Percentiles rank a stretch among this genome's conserved stretches.
Conservation (phyloP, 2,797 vertebrate genomes). For the Micromesistius poutassou region DNA sequence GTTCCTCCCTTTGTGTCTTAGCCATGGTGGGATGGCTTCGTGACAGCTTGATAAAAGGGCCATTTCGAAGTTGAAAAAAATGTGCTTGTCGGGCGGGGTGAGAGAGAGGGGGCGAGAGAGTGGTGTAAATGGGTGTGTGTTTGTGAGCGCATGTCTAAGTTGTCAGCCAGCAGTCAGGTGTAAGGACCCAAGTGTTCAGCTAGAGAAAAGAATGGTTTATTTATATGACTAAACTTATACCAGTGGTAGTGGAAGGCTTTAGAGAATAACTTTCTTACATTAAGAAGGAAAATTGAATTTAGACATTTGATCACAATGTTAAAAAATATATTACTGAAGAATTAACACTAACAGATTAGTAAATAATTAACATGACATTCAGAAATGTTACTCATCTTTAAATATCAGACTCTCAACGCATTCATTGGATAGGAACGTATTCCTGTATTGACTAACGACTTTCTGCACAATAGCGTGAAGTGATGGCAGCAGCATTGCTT, state of each 20-base stretch:
- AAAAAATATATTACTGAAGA: background rate
- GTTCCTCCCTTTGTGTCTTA: constrained; percentile 44
- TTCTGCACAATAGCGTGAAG: background rate
- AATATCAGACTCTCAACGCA: background rate
- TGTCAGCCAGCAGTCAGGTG: background rate
- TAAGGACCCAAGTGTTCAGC: background rate
- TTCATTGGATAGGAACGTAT: too few relatives aligned
- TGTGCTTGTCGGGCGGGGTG: constrained; percentile 44
- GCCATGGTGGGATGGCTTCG: constrained; percentile 49
- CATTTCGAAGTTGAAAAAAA: constrained; percentile 55
- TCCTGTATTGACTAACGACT: background rate
- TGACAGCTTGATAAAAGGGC: constrained; percentile 58
- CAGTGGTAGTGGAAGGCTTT: background rate
- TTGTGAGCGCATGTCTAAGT: constrained; percentile 28
- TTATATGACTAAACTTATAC: background rate
- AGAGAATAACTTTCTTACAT: background rate
- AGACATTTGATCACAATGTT: background rate
- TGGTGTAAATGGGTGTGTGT: constrained; percentile 17
- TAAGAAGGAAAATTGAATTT: background rate
- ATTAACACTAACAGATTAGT: background rate
- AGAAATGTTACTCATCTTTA: background rate
- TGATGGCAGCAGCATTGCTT: background rate
- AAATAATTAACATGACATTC: background rate
- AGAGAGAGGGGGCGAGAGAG: constrained; percentile 25
- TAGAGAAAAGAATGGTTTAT: background rate